These are phyloP conservation scores for Steinernema khuongi DNA, from an alignment of 1,140 invertebrate species.

Conservation along the genomic window DNA sequence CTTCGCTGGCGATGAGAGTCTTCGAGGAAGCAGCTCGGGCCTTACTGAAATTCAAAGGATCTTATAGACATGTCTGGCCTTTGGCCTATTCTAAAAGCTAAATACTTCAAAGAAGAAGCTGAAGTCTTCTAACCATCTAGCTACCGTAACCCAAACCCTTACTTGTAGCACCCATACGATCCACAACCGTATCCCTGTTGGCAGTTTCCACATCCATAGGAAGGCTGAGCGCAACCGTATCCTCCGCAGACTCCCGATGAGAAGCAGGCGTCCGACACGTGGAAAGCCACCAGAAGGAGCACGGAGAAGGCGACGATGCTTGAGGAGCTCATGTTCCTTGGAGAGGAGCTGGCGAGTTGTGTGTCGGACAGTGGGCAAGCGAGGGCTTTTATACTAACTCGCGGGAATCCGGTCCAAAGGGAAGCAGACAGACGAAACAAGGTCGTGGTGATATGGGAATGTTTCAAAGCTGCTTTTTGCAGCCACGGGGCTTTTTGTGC, in stretches of 20 bases:
- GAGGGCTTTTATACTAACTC: not conserved
- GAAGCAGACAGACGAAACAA: not conserved
- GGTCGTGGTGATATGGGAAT: not conserved
- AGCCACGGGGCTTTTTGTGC: not conserved
- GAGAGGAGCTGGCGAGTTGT: not conserved
- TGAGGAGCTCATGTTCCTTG: not conserved
- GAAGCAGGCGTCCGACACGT: conserved; percentile 31
- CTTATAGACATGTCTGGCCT: too few relatives aligned
- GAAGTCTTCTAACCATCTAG: not conserved
- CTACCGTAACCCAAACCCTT: not conserved
- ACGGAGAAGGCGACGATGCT: not conserved
- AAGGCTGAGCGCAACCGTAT: conserved; percentile 26
- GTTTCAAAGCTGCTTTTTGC: conserved; percentile 6
- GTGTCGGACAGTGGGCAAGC: not conserved
- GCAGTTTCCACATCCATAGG: conserved; percentile 17
- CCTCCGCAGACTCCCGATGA: conserved; percentile 39
- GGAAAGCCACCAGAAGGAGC: not conserved
- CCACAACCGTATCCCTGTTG: conserved; percentile 32
- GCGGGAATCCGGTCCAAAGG: not conserved
- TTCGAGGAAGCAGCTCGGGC: conserved; percentile 30
- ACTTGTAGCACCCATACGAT: conserved; percentile 33
- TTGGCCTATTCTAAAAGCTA: too few relatives aligned
- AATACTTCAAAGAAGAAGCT: not conserved
- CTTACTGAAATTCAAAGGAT: too few relatives aligned
- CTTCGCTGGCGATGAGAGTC: conserved; percentile 24